Evolutionary conservation across 2,113 vertebrate species (phyloP).

Genomic region (Hemicordylus capensis): DNA sequence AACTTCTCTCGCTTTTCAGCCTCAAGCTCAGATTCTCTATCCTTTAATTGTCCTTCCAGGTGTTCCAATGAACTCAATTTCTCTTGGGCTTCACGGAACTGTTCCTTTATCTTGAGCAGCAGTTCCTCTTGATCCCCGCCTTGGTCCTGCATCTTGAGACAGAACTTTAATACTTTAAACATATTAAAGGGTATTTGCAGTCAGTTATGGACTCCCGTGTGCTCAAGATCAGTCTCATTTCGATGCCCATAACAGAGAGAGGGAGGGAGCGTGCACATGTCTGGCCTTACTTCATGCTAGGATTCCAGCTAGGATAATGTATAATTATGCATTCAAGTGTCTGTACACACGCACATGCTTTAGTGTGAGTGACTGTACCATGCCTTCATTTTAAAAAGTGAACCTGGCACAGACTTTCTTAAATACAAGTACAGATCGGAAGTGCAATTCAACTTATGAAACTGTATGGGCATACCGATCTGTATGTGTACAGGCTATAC

Average conservation of each 20-base stretch:
- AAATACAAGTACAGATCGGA: too few relatives aligned
- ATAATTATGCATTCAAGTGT: too few relatives aligned
- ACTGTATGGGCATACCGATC: too few relatives aligned
- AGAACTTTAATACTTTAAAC: not conserved
- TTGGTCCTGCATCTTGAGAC: conserved; percentile 33
- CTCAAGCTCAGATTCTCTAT: conserved; percentile 25
- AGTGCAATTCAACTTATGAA: too few relatives aligned
- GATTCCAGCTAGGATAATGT: too few relatives aligned
- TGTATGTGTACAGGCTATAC: too few relatives aligned
- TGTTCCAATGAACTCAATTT: conserved; percentile 50
- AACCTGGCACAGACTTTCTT: too few relatives aligned
- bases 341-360: too few relatives aligned
- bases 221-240: not conserved
- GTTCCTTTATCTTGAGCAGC: conserved; percentile 16
- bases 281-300: not conserved
- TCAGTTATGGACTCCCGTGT: not conserved
- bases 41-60: conserved; percentile 37
- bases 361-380: too few relatives aligned
- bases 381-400: too few relatives aligned
- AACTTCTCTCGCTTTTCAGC: not conserved
- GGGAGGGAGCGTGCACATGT: too few relatives aligned
- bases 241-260: too few relatives aligned
- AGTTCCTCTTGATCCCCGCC: conserved; percentile 18
- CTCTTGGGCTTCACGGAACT: conserved; percentile 32
- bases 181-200: not conserved